Evolutionary conservation across 1,140 invertebrate genomes (phyloP).

Genomic region (Eriosoma lanigerum): DNA sequence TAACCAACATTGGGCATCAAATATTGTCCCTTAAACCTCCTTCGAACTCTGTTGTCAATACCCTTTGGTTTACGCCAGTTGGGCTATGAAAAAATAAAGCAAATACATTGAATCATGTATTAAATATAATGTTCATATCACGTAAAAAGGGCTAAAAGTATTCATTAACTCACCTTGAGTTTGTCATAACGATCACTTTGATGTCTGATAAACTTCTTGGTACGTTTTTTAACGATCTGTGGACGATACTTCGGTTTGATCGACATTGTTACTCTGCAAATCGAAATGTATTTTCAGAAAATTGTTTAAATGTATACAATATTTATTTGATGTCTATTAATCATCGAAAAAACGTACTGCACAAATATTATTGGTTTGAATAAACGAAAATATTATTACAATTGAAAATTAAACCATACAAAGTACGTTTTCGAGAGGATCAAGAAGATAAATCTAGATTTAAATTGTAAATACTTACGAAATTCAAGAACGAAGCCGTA

Average conservation of each 20-base stretch:
- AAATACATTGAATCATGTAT: not conserved
- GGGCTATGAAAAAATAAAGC: slow-evolving; percentile 52
- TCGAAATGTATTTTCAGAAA: not conserved
- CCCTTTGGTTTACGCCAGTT: slow-evolving; percentile 92
- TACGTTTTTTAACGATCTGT: slow-evolving; percentile 92
- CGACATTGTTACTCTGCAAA: slow-evolving; percentile 62
- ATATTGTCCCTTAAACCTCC: slow-evolving; percentile 97
- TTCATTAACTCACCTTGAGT: slow-evolving; percentile 78
- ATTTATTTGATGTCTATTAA: not conserved
- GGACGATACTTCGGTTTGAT: slow-evolving; percentile 85
- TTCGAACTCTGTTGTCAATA: slow-evolving; percentile 99
- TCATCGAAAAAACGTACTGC: not conserved
- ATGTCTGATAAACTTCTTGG: slow-evolving; percentile 94
- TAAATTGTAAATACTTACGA: slow-evolving; percentile 1
- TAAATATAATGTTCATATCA: too few relatives aligned
- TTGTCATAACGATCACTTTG: slow-evolving; percentile 96
- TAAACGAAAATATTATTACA: not conserved
- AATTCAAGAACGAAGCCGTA: not conserved
- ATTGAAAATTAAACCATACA: not conserved
- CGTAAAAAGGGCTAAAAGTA: too few relatives aligned
- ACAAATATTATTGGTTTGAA: too few relatives aligned
- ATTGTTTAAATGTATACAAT: not conserved
- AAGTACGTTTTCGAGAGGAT: not conserved
- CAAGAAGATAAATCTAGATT: not conserved
- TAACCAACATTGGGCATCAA: slow-evolving; percentile 99